A percentile compares a stretch with the other conserved stretches of the same genome.
Conservation (phyloP, 2,888 invertebrate genomes). For the Lithophane socia region DNA sequence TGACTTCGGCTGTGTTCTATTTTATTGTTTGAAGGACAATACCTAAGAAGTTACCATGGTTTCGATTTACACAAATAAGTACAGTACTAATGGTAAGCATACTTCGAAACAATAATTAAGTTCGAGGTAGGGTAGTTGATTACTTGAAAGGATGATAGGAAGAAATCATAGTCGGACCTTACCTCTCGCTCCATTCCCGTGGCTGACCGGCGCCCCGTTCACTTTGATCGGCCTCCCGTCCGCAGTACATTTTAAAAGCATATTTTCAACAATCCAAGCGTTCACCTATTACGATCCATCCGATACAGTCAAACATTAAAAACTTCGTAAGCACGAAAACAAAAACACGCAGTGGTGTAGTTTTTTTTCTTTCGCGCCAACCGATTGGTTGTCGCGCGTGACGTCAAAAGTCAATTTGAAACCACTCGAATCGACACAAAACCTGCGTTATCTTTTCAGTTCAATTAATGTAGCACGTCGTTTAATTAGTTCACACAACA, state of each 20-base stretch:
- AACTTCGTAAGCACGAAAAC: slow-evolving; percentile 74
- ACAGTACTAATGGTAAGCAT: too few relatives aligned
- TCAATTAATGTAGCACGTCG: slow-evolving; percentile 64
- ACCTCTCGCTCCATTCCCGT: slow-evolving; percentile 88
- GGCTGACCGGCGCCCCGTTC: slow-evolving; percentile 83
- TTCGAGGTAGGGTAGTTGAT: not conserved
- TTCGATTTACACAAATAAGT: slow-evolving; percentile 2
- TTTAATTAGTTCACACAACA: slow-evolving; percentile 76
- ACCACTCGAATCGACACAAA: slow-evolving; percentile 82
- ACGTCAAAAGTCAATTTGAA: slow-evolving; percentile 88
- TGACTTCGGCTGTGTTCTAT: slow-evolving; percentile 7
- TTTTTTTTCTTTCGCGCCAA: slow-evolving; percentile 78
- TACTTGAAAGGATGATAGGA: not conserved
- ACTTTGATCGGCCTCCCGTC: slow-evolving; percentile 89
- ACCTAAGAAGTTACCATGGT: not conserved
- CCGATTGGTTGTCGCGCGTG: slow-evolving; percentile 84
- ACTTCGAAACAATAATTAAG: not conserved
- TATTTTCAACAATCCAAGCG: slow-evolving; percentile 77
- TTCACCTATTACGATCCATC: slow-evolving; percentile 81
- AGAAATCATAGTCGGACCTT: slow-evolving; percentile 69
- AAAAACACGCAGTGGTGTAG: slow-evolving; percentile 73
- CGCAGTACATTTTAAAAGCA: slow-evolving; percentile 89
- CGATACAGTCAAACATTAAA: slow-evolving; percentile 74
- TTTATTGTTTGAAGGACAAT: slow-evolving; percentile 21
- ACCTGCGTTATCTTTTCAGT: slow-evolving; percentile 67